Conservation (phyloP, 92 coral and sea anemone species). For the Phenganax subtilis region DNA sequence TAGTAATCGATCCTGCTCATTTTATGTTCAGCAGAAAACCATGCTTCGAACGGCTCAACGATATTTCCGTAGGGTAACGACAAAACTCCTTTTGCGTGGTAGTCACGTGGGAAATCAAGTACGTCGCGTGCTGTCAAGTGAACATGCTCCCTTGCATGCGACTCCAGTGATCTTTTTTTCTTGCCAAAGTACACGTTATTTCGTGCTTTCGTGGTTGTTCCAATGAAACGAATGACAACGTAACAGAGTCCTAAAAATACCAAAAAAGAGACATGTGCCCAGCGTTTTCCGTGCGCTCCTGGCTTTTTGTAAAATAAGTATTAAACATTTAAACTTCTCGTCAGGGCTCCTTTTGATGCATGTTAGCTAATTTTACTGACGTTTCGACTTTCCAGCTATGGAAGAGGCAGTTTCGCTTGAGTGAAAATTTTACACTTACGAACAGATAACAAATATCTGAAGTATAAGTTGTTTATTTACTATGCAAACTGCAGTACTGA, state of each 20-base stretch:
- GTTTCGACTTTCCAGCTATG: too few species aligned
- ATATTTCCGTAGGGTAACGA: constrained; percentile 81
- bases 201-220: background rate
- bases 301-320: background rate
- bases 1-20: constrained; percentile 97
- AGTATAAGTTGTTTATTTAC: background rate
- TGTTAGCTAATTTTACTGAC: too few species aligned
- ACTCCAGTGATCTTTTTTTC: background rate
- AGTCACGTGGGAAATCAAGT: constrained; percentile 60
- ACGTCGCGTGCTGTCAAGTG: constrained; percentile 19
- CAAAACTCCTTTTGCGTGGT: constrained; percentile 73
- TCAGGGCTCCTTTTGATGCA: background rate
- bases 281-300: background rate
- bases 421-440: too few species aligned
- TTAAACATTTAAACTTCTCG: background rate
- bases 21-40: constrained; percentile 70
- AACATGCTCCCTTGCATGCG: background rate
- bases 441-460: too few species aligned
- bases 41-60: constrained; percentile 87
- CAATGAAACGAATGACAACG: background rate
- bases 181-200: background rate
- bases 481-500: background rate
- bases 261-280: background rate
- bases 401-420: too few species aligned
- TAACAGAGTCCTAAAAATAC: constrained; percentile 14